Conservation (phyloP, 1,140 invertebrate genomes). For the Sycophila sp. region DNA sequence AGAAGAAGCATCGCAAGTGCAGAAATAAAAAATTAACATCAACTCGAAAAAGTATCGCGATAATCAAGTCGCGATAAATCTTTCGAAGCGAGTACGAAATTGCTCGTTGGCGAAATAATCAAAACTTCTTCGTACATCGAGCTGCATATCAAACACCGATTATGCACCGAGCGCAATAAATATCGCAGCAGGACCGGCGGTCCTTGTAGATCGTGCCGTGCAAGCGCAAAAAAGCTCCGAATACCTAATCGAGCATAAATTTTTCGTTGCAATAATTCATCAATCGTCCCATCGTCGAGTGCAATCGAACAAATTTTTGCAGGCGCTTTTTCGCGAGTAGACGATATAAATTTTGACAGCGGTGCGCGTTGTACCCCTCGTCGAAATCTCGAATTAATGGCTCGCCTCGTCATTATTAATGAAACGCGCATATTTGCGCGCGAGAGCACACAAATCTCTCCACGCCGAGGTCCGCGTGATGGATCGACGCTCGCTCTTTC, state of each 20-base stretch:
- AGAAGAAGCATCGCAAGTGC: too few relatives aligned
- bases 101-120: too few relatives aligned
- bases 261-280: background rate
- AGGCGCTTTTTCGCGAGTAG: background rate
- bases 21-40: too few relatives aligned
- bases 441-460: constrained; percentile 3
- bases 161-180: background rate
- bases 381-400: constrained; percentile 3
- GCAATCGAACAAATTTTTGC: background rate
- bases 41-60: too few relatives aligned
- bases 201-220: too few relatives aligned
- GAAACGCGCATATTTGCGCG: background rate
- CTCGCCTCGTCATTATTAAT: background rate
- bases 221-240: background rate
- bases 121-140: background rate
- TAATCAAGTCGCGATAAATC: too few relatives aligned
- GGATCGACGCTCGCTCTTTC: too few relatives aligned
- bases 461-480: background rate
- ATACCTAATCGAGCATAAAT: background rate
- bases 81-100: too few relatives aligned
- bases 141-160: background rate
- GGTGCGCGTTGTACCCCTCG: background rate
- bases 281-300: background rate
- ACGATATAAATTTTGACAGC: background rate
- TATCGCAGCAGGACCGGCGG: background rate